Evolutionary conservation across 2,888 invertebrate species (phyloP).

Genomic region (Tenthredo amoena): DNA sequence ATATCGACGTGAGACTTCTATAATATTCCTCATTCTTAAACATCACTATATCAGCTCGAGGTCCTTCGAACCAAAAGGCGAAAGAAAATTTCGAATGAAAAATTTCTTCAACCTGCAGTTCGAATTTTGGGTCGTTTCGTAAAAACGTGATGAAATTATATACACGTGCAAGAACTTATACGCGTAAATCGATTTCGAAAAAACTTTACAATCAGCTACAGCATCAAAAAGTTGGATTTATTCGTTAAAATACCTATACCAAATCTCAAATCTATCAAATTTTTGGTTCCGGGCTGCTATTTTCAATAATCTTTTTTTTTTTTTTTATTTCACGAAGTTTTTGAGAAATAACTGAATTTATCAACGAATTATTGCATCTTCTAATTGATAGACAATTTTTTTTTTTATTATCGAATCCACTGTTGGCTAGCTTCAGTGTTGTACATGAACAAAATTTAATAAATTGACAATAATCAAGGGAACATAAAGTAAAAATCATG

Average conservation of each 20-base stretch:
- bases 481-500: not conserved
- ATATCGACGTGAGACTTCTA: constrained; percentile 54
- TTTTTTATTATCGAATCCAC: not conserved
- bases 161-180: not conserved
- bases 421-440: not conserved
- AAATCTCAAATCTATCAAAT: not conserved
- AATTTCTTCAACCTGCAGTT: not conserved
- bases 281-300: not conserved
- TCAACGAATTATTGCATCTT: not conserved
- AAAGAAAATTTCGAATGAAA: not conserved
- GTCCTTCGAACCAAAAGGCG: not conserved
- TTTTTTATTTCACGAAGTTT: not conserved
- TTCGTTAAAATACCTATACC: not conserved
- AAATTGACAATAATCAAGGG: not conserved
- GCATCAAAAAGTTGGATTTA: not conserved
- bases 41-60: not conserved
- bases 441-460: not conserved
- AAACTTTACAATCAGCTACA: not conserved
- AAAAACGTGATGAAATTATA: not conserved
- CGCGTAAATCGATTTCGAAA: not conserved
- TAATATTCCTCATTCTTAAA: constrained; percentile 41
- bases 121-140: not conserved
- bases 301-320: not conserved
- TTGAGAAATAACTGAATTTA: not conserved
- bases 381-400: not conserved